These are phyloP conservation scores for Drosophila neonasuta DNA, from an alignment of 2,888 invertebrate genomes.

Conservation along the genomic window DNA sequence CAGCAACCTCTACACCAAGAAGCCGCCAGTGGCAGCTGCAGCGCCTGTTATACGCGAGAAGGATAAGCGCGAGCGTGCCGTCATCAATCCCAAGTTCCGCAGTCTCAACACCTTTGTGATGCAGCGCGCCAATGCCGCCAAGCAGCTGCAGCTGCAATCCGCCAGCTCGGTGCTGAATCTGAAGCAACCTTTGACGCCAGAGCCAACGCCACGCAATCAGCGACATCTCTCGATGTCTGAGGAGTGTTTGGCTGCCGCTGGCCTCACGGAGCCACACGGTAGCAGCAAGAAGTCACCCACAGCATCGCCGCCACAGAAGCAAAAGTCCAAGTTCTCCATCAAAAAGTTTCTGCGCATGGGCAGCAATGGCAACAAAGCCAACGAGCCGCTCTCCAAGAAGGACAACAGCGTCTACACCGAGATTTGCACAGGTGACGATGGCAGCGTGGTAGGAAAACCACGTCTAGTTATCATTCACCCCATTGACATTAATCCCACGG, in stretches of 20 bases:
- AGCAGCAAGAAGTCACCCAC: slow-evolving; percentile 57
- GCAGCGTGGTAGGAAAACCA: slow-evolving; percentile 84
- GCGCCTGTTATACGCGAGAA: slow-evolving; percentile 88
- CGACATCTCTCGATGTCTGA: slow-evolving; percentile 89
- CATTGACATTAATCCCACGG: slow-evolving; percentile 90
- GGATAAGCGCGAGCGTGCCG: slow-evolving; percentile 88
- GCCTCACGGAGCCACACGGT: slow-evolving; percentile 32
- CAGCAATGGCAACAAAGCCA: slow-evolving; percentile 86
- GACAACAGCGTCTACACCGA: slow-evolving; percentile 82
- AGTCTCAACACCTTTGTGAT: slow-evolving; percentile 83
- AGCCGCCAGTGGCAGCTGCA: slow-evolving; percentile 83
- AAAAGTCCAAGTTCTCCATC: slow-evolving; percentile 90
- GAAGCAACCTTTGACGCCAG: slow-evolving; percentile 83
- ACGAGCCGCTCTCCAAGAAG: slow-evolving; percentile 82
- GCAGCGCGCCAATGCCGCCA: slow-evolving; percentile 80
- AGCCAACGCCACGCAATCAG: slow-evolving; percentile 86
- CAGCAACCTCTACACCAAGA: slow-evolving; percentile 65
- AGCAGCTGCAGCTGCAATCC: slow-evolving; percentile 78
- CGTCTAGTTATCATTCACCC: slow-evolving; percentile 94
- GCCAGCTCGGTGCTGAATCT: slow-evolving; percentile 74
- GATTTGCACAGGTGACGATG: slow-evolving; percentile 81
- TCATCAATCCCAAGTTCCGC: slow-evolving; percentile 85
- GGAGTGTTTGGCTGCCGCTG: slow-evolving; percentile 85
- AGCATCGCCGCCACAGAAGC: slow-evolving; percentile 81
- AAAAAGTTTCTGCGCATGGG: slow-evolving; percentile 92